phyloP scores from a whole-genome alignment of 2,113 vertebrate genomes.

The Cryptotis parvus region DNA sequence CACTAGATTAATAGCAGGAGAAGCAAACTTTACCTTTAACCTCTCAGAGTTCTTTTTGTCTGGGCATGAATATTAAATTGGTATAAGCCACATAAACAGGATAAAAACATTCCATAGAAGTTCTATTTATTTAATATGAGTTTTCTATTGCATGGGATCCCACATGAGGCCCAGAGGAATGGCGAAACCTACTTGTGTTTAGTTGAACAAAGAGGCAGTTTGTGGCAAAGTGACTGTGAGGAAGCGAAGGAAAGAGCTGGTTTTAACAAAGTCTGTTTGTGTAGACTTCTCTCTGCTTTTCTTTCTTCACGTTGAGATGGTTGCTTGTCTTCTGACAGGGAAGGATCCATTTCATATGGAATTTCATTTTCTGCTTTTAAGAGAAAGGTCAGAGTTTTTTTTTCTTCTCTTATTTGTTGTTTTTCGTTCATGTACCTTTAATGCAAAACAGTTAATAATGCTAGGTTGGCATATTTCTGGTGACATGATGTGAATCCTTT shows the following conservation, averaged over 20 bases:
- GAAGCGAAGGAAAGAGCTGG: constrained; percentile 5
- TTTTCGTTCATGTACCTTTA: constrained; percentile 8
- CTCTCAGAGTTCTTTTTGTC: background rate
- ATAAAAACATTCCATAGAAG: background rate
- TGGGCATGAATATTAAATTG: background rate
- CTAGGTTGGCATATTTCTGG: background rate
- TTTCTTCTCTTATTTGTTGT: background rate
- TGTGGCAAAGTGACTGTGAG: background rate
- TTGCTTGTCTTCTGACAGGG: constrained; percentile 11
- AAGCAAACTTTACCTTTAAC: constrained; percentile 9
- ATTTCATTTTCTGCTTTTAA: constrained; percentile 36
- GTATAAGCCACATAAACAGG: background rate
- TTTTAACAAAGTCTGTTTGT: constrained; percentile 44
- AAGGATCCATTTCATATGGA: background rate
- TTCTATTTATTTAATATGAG: background rate
- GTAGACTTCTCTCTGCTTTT: background rate
- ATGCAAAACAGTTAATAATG: constrained; percentile 4
- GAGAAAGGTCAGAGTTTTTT: constrained; percentile 19
- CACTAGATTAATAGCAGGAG: background rate
- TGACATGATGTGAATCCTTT: background rate
- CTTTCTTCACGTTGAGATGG: background rate
- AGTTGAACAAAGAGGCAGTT: constrained; percentile 4
- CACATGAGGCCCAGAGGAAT: constrained; percentile 8
- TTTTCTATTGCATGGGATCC: background rate
- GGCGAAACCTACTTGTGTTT: background rate